A percentile compares a stretch with the other conserved stretches of the same genome.
These are phyloP conservation scores for Oreochromis grahami DNA, from an alignment of 2,797 vertebrate genomes.

Conservation along the genomic window DNA sequence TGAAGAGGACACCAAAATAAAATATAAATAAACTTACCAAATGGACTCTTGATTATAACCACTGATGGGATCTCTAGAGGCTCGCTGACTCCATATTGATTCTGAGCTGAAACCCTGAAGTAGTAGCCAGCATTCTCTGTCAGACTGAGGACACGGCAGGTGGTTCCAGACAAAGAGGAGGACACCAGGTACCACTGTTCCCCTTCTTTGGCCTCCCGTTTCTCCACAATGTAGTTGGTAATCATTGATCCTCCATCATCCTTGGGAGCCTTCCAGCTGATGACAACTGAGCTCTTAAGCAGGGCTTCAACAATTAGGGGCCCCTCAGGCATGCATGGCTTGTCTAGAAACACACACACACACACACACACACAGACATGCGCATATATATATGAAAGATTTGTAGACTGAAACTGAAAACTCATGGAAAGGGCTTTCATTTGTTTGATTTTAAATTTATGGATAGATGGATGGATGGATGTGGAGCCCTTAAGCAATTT, in stretches of 20 bases:
- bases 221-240: slow-evolving; percentile 97
- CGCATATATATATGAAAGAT: background rate
- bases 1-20: background rate
- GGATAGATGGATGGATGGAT: background rate
- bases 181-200: slow-evolving; percentile 94
- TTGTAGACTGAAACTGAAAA: background rate
- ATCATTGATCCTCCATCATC: slow-evolving; percentile 95
- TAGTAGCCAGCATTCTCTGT: slow-evolving; percentile 95
- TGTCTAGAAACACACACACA: slow-evolving; percentile 77
- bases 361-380: too few relatives aligned
- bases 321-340: slow-evolving; percentile 90
- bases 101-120: slow-evolving; percentile 97
- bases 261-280: slow-evolving; percentile 95
- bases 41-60: slow-evolving; percentile 93
- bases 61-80: slow-evolving; percentile 89
- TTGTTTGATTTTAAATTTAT: background rate
- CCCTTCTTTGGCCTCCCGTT: slow-evolving; percentile 95
- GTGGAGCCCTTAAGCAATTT: background rate
- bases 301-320: slow-evolving; percentile 92
- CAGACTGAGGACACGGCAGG: slow-evolving; percentile 91
- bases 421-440: background rate
- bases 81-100: slow-evolving; percentile 93
- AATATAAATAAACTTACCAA: slow-evolving; percentile 77
- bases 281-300: slow-evolving; percentile 90
- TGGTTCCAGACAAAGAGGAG: slow-evolving; percentile 90